These are phyloP conservation scores for Leucophenga maculata DNA, from an alignment of 2,888 invertebrate genomes.

Conservation along the genomic window DNA sequence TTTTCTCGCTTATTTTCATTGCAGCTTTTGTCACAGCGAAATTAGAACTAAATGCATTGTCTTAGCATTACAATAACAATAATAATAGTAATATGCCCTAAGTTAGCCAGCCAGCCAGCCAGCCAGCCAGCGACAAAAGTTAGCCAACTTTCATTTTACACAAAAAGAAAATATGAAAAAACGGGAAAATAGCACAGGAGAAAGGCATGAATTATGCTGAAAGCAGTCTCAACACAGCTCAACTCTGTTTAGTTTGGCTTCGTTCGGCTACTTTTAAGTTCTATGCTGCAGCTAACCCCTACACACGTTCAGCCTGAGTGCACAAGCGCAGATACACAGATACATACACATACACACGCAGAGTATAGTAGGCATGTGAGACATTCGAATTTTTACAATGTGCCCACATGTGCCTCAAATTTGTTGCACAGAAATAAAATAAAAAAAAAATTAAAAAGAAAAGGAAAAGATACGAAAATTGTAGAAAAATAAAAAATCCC, in stretches of 20 bases:
- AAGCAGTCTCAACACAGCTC: not conserved
- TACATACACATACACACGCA: not conserved
- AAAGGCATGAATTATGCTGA: conserved; percentile 29
- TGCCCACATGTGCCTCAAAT: conserved; percentile 27
- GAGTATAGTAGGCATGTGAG: not conserved
- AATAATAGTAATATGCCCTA: not conserved
- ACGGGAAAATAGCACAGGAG: conserved; percentile 25
- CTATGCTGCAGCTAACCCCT: not conserved
- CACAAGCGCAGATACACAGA: not conserved
- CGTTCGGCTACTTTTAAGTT: too few relatives aligned
- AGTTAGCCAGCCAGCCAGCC: too few relatives aligned
- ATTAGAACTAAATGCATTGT: conserved; percentile 43
- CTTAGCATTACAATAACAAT: conserved; percentile 1
- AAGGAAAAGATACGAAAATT: conserved; percentile 1
- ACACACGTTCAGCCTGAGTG: not conserved
- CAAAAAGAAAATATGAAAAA: not conserved
- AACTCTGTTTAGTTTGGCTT: too few relatives aligned
- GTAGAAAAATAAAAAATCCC: not conserved
- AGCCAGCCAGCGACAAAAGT: too few relatives aligned
- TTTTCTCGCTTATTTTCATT: conserved; percentile 11
- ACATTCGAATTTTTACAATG: conserved; percentile 6
- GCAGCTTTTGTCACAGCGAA: conserved; percentile 33
- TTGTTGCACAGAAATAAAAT: conserved; percentile 8
- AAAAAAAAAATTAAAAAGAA: not conserved
- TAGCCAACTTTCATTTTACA: conserved; percentile 42